These are phyloP conservation scores for Rissa tridactyla DNA, from an alignment of 2,113 vertebrate species.

Conservation along the genomic window DNA sequence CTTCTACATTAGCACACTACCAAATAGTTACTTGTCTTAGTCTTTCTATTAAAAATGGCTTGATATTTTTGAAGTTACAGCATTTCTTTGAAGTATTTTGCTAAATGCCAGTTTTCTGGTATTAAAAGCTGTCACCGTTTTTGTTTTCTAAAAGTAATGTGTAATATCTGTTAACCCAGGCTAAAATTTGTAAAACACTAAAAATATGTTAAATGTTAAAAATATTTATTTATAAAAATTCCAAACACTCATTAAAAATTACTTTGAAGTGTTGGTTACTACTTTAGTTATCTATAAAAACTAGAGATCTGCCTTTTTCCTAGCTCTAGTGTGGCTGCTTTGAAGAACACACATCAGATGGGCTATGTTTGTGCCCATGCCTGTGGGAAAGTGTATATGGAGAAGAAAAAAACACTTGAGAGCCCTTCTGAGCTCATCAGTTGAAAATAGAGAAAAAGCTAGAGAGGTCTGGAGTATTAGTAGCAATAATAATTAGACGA, in stretches of 20 bases:
- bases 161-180: background rate
- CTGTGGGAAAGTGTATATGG: background rate
- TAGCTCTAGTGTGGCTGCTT: background rate
- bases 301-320: background rate
- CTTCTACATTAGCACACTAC: background rate
- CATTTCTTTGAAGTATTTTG: background rate
- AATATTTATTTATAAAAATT: background rate
- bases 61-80: background rate
- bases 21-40: background rate
- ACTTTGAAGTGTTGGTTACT: background rate
- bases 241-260: background rate
- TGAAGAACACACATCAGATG: background rate
- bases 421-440: background rate
- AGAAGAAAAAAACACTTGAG: background rate
- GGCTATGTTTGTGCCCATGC: background rate
- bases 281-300: background rate
- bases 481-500: background rate
- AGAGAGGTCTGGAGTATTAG: background rate
- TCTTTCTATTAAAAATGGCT: background rate
- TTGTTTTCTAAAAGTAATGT: background rate
- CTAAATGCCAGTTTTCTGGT: background rate
- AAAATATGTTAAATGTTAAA: background rate
- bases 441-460: background rate
- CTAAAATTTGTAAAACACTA: background rate
- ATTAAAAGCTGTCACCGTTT: background rate